Base-by-base conservation (phyloP, 1,140 invertebrate species). In the Oncopodura yosiiana region DNA sequence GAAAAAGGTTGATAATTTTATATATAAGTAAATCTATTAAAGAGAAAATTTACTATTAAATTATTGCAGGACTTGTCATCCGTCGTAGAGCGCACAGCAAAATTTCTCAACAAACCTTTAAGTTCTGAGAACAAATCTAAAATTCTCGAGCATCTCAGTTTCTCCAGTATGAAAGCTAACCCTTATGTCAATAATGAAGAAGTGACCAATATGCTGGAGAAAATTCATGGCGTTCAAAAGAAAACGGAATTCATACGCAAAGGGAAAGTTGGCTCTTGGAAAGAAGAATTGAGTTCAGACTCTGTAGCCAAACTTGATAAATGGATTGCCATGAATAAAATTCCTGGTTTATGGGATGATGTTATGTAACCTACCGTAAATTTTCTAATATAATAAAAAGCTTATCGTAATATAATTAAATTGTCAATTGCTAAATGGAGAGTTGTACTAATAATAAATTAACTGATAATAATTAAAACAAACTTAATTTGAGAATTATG, bases 161-260 rank as follows among this genome's bases (percentile, higher is more conserved):
- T 93, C 59, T 72, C 80, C 19, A 82, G 78, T 63, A 87, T 92
- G 87, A 81, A 83, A 60, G 73, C 74, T 0, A 92, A 92, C 68
- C 76, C 78, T 16, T 80, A 81, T 1, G 75, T 86, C 0, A 89
- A 89, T 66, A 53, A 48, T 41, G 63, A 65, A 18, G 58, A 56
- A 39, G 55, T 60, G 19, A 58, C 53, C 0, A 38, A 63, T 12
- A 36, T 38, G n/a, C 16, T 58, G 42, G 48, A 46, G 14, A 46
- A 24, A n/a, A 23, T 36, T 44, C 56, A 55, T 26, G 52, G 52
- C 2, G 29, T n/a, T 2, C 9, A 49, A n/a, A 23, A 48, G 11
- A 59, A 62, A 51, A 63, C 58, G 6, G 49, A 56, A 37, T 65
- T 65, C 34, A 60, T 65, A 52, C 12, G 63, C 0, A 58, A 65